Percentiles rank a stretch among this genome's conserved stretches.
Evolutionary conservation across 2,113 vertebrate species (phyloP).

Genomic region (Zootoca vivipara): DNA sequence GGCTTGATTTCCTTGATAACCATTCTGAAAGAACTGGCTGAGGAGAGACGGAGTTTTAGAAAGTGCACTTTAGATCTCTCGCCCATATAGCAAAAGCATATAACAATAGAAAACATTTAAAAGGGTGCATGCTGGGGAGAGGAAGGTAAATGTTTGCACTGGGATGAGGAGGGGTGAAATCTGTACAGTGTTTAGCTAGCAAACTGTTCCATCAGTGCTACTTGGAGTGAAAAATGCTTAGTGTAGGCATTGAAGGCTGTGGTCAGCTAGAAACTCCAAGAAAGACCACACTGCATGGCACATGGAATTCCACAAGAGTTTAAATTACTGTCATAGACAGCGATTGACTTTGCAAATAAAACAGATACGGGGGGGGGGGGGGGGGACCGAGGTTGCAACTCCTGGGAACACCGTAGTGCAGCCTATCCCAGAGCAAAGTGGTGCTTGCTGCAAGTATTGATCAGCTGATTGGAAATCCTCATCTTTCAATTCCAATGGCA

Average conservation of each 20-base stretch:
- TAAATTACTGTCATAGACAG: no score
- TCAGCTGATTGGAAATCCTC: no score
- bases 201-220: background rate
- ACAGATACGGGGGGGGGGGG: no score
- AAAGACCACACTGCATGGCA: background rate
- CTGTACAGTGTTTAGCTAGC: background rate
- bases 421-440: no score
- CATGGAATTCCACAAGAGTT: background rate
- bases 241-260: background rate
- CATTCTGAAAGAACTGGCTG: background rate
- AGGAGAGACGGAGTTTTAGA: conserved; percentile 17
- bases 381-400: no score
- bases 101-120: background rate
- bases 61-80: background rate
- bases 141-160: background rate
- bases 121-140: background rate
- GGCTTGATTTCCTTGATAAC: conserved; percentile 16
- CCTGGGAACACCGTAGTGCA: no score
- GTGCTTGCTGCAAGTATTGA: no score
- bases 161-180: background rate
- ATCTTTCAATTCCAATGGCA: no score
- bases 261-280: no score
- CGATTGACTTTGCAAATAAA: no score
- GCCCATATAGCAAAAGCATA: background rate
- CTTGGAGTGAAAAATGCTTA: background rate